Conservation (phyloP, 2,113 vertebrate species). For the Arenaria interpres region DNA sequence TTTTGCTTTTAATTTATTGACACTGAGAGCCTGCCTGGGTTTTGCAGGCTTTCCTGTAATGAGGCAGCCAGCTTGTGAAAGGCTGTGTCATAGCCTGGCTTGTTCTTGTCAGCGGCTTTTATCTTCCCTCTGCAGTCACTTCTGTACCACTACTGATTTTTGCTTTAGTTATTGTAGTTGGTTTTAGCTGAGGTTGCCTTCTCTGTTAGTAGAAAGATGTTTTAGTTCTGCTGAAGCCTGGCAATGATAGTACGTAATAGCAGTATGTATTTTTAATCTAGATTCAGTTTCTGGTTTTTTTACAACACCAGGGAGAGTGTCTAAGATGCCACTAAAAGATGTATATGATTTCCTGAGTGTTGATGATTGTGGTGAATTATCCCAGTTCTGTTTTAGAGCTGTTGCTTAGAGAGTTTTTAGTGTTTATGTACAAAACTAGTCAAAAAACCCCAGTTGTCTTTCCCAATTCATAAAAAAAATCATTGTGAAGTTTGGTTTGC, state of each 20-base stretch:
- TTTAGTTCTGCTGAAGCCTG: conserved; percentile 27
- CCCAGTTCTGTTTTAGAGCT: conserved; percentile 12
- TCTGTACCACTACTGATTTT: neutral
- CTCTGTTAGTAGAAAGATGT: neutral
- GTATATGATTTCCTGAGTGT: conserved; percentile 42
- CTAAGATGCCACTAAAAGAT: conserved; percentile 61
- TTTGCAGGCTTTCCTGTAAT: conserved; percentile 26
- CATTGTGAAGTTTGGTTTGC: neutral
- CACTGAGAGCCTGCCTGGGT: neutral
- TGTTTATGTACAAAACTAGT: neutral
- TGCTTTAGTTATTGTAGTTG: neutral
- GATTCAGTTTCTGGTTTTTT: conserved; percentile 32
- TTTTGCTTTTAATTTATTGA: neutral
- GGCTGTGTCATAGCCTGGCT: conserved; percentile 7
- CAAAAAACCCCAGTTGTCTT: neutral
- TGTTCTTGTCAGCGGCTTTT: conserved; percentile 18
- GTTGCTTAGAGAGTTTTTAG: conserved; percentile 31
- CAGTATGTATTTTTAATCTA: conserved; percentile 45
- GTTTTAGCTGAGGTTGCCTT: conserved; percentile 29
- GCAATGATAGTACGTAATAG: neutral
- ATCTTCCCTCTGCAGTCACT: neutral
- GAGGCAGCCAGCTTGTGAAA: neutral
- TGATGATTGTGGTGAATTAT: conserved; percentile 35
- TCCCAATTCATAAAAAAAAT: neutral
- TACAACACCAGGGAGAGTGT: conserved; percentile 35